Evolutionary conservation across 2,113 vertebrate species (phyloP), one percentile per base, ranked within the genome.

Genomic region (Phrynosoma platyrhinos): DNA sequence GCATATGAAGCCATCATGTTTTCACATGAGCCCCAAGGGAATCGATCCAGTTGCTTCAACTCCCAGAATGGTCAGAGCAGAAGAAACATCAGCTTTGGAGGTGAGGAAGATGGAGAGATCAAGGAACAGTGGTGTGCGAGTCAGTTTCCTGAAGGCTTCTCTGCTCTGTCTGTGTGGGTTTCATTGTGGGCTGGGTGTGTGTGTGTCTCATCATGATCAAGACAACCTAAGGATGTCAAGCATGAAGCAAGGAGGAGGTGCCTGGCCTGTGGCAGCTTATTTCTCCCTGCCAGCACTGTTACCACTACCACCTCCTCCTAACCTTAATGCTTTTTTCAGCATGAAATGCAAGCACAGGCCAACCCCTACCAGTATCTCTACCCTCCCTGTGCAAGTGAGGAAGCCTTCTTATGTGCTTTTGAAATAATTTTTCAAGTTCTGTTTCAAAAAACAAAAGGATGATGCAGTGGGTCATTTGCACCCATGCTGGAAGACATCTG

Each of bases 101-200:
- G 8, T 40, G 90, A 88, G 42, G 90, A 93, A 95, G 93, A 36
- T 68, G 81, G 72, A 94, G 93, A 90, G 92, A 90, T 47, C 90
- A 90, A 55, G 6, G 64, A 94, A 95, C 85, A 91, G 93, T 92
- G 96, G 91, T 92, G 92, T 40, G 27, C 40, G 92, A 95, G 88
- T 93, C 96, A 93, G 32, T 94, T 97, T 97, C 97, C 97, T 96
- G 96, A 94, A 78, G 79, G 90, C 92, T 95, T 91, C 93, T 82
- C 91, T 21, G 80, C 84, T 55, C 88, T 91, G 71, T 79, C 86
- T 89, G 52, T 87, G 89, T 93, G 95, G 94, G 93, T 93, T 94
- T 89, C 83, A 55, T 55, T 93, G 93, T 86, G 90, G 87, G 79
- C 53, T 90, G n/a, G 88, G 82, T 83, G 85, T 91, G 91, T 80